These are phyloP conservation scores for Danio tinwini DNA, from an alignment of 2,797 vertebrate genomes.

Conservation along the genomic window DNA sequence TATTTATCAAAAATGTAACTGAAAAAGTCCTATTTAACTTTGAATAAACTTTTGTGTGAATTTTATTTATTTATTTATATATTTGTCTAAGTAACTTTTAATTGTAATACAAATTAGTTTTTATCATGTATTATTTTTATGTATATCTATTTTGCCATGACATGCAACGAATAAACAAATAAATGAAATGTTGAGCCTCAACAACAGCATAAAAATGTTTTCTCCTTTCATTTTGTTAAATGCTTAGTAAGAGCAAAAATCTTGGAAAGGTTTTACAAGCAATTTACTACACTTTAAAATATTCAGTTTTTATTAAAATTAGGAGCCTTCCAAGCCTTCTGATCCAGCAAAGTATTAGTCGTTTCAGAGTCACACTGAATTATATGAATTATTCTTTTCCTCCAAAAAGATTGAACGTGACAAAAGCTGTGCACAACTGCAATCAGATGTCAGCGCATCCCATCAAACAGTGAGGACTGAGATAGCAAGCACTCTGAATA, in stretches of 20 bases:
- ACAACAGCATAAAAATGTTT: not conserved
- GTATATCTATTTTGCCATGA: too few relatives aligned
- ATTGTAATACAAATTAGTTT: too few relatives aligned
- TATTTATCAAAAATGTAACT: too few relatives aligned
- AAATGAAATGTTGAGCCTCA: not conserved
- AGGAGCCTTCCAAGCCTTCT: constrained; percentile 1
- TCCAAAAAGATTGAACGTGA: constrained; percentile 84
- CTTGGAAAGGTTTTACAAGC: not conserved
- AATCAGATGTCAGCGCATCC: constrained; percentile 72
- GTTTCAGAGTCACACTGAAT: constrained; percentile 32
- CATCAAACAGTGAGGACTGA: constrained; percentile 72
- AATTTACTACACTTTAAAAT: not conserved
- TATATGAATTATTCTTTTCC: constrained; percentile 70
- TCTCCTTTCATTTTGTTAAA: not conserved
- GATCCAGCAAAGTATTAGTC: constrained; percentile 11
- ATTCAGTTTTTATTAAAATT: not conserved
- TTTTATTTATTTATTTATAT: too few relatives aligned
- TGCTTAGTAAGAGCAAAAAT: not conserved
- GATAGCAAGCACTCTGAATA: constrained; percentile 66
- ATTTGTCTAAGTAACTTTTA: too few relatives aligned
- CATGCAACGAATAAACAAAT: too few relatives aligned
- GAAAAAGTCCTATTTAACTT: too few relatives aligned
- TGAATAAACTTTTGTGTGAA: too few relatives aligned
- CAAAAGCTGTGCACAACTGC: constrained; percentile 81
- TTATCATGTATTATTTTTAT: too few relatives aligned